These are phyloP conservation scores for Platysteira castanea DNA, from an alignment of 2,113 vertebrate species.

Conservation along the genomic window DNA sequence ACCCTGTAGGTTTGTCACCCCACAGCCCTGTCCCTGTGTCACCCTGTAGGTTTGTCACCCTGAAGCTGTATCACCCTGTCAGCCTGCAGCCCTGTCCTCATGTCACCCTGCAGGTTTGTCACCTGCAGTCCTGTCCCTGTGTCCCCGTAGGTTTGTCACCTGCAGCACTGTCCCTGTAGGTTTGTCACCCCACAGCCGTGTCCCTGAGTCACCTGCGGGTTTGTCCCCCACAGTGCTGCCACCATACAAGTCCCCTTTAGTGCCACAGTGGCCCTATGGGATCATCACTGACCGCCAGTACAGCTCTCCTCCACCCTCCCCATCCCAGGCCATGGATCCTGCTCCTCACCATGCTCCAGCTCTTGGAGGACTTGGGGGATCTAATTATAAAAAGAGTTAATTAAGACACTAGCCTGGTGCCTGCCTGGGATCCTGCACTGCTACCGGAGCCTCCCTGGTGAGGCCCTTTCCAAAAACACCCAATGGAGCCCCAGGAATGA, in stretches of 20 bases:
- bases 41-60: neutral
- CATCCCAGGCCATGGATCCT: neutral
- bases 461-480: neutral
- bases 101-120: neutral
- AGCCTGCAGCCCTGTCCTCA: neutral
- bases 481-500: neutral
- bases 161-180: rapidly evolving
- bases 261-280: neutral
- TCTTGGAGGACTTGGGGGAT: neutral
- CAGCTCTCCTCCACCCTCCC: neutral
- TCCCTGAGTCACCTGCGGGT: neutral
- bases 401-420: neutral
- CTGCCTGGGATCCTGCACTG: neutral
- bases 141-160: no score
- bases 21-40: neutral
- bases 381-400: neutral
- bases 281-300: rapidly evolving
- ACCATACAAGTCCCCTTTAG: rapidly evolving
- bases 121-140: no score
- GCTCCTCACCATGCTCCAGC: rapidly evolving
- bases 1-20: neutral
- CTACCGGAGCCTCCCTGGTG: neutral
- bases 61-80: no score
- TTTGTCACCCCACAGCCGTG: neutral
- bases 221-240: neutral